Evolutionary conservation across 2,888 invertebrate species (phyloP), one percentile per base, ranked within the genome.

Genomic region (Thecophora atra): DNA sequence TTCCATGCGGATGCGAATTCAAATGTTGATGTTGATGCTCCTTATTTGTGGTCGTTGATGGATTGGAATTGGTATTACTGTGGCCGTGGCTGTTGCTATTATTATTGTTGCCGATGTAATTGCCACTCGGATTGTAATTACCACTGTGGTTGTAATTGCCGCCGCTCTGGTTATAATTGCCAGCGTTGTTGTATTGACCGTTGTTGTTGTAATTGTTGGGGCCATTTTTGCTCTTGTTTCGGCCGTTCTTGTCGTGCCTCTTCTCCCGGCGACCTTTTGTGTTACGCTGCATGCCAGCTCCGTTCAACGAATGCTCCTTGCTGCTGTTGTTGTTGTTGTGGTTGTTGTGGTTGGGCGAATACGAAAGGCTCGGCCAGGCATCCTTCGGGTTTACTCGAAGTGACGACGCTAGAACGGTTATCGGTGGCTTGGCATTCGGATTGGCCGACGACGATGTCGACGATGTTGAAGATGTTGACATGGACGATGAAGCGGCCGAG

Each of bases 311-410:
- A 58, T 73, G 75, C 3, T 28, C 65, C 26, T 84, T 82, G 75
- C 82, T 84, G 76, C 78, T 82, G 75, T 82, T 85, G 19, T n/a
- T n/a, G n/a, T n/a, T n/a, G n/a, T n/a, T n/a, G n/a, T n/a, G n/a
- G n/a, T n/a, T n/a, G n/a, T n/a, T n/a, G n/a, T n/a, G n/a, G n/a
- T 84, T 81, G 0, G 91, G 90, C n/a, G 90, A 90, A 26, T 88
- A 88, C 47, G 90, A 89, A 81, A 91, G 89, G 78, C 90, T 90
- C 66, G 93, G 93, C 93, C 93, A 93, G 76, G 93, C 92, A 82
- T 93, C 93, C 87, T 93, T 93, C 79, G 86, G 87, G 79, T 87
- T 86, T 76, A 76, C 79, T 63, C 73, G 74, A n/a, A 54, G 72
- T 56, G 73, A 70, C 58, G 64, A 71, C 72, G 68, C 19, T 19